These are phyloP conservation scores for Tachuris rubrigastra DNA, from an alignment of 2,113 vertebrate genomes.

Conservation along the genomic window DNA sequence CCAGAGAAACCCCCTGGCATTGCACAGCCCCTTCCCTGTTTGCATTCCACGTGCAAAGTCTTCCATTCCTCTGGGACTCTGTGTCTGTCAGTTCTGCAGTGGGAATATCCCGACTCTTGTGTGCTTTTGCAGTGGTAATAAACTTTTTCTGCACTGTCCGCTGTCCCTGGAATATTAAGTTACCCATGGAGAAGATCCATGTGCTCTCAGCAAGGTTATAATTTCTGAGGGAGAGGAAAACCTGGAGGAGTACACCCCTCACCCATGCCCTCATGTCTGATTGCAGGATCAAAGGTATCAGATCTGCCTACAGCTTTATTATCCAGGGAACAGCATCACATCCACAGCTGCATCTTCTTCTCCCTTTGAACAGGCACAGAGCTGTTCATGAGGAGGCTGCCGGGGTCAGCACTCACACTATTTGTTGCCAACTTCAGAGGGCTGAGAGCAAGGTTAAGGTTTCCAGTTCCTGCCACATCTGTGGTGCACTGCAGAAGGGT, in stretches of 20 bases:
- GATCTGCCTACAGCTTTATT: background rate
- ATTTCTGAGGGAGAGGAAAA: background rate
- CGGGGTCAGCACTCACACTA: background rate
- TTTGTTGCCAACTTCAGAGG: background rate
- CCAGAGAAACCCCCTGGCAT: background rate
- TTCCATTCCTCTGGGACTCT: background rate
- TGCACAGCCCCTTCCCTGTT: background rate
- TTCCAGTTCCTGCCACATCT: background rate
- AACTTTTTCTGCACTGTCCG: background rate
- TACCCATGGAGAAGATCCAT: background rate
- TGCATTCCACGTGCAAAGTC: background rate
- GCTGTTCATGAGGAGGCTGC: background rate
- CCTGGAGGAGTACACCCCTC: background rate
- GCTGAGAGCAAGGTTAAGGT: background rate
- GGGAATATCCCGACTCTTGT: background rate
- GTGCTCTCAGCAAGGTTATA: accelerated
- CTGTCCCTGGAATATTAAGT: background rate
- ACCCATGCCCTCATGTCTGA: background rate
- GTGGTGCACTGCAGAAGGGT: background rate
- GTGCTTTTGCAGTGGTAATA: background rate
- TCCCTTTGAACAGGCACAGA: background rate
- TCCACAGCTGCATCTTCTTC: background rate
- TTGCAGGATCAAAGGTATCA: background rate
- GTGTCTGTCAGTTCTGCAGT: background rate
- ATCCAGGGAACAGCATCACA: background rate